Base-by-base conservation (phyloP, 37 sponge, comb jelly and placozoan species). In the Aphrocallistes beatrix region DNA sequence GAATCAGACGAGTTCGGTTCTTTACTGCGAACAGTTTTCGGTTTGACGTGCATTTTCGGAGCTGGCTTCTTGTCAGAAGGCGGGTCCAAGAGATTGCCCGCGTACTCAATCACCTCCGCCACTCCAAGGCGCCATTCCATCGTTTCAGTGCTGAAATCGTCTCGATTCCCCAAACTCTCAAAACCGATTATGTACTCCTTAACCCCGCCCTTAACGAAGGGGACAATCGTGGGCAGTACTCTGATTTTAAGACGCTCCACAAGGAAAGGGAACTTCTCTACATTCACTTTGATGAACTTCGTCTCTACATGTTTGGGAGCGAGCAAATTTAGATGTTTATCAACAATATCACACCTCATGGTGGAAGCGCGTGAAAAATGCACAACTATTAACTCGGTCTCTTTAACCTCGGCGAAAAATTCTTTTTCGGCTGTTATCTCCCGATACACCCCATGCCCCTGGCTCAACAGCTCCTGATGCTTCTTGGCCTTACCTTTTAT, bases 121-220 rank as follows among this genome's bases (percentile, higher is more conserved):
- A 89, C 87, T 21, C 95, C 99, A 38, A 98, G 51, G 36, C 99
- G 51, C 99, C 99, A 98, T 82, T 95, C 99, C 51, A 98, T 49
- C 90, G 93, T 90, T 75, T 95, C 96, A 37, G 96, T 98, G 32
- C 92, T 84, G 88, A 98, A 98, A 3, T 98, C 96, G 83, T 98
- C 99, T 32, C 84, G 87, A 0, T 93, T 93, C 0, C 99, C 99
- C 34, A 98, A 86, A 10, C 92, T 92, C 87, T 98, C 99, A 90
- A 98, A 98, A 0, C 99, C 99, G 84, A 87, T 91, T 36, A 98
- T 92, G 37, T 87, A 90, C 85, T 95, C 99, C 51, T 89, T 89
- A 0, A 91, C 92, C 28, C 87, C 89, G 32, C 87, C 88, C 32
- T 95, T 91, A 34, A 96, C 84, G 23, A 93, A 82, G 37, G 85